A percentile compares a stretch with the other conserved stretches of the same genome.
phyloP scores from a whole-genome alignment of 1,140 invertebrate species.

The Brachionus sp. region DNA sequence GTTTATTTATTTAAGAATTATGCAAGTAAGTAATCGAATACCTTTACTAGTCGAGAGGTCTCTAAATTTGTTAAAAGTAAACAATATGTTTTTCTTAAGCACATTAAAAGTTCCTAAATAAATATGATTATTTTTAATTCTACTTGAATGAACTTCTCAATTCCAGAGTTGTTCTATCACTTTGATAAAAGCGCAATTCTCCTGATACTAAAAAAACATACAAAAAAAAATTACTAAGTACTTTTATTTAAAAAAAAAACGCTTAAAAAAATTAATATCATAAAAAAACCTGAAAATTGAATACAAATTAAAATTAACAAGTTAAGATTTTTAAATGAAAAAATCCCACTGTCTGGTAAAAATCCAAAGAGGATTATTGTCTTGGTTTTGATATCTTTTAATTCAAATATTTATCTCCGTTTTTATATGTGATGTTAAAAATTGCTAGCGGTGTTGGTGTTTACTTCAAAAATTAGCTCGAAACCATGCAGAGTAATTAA shows the following conservation, averaged over 20 bases:
- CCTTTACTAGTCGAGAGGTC: not conserved
- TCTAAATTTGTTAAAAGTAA: conserved; percentile 39
- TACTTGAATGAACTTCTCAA: not conserved
- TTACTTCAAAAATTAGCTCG: not conserved
- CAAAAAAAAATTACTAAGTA: too few species aligned
- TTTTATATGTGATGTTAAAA: not conserved
- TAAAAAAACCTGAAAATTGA: not conserved
- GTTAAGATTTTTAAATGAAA: not conserved
- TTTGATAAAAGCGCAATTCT: not conserved
- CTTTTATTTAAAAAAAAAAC: not conserved
- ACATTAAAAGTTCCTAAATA: conserved; percentile 19
- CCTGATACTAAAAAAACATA: not conserved
- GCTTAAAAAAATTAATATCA: not conserved
- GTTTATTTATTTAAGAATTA: conserved; percentile 26
- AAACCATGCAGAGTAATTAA: conserved; percentile 8
- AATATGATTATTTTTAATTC: not conserved
- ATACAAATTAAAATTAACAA: not conserved
- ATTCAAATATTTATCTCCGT: not conserved
- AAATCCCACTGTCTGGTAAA: not conserved
- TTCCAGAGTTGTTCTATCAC: not conserved
- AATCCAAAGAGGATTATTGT: conserved; percentile 25
- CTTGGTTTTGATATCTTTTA: not conserved
- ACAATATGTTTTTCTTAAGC: not conserved
- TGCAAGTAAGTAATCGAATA: conserved; percentile 27
- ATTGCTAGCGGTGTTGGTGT: not conserved